Conservation (phyloP, 2,797 vertebrate species). For the Serranus cabrilla region DNA sequence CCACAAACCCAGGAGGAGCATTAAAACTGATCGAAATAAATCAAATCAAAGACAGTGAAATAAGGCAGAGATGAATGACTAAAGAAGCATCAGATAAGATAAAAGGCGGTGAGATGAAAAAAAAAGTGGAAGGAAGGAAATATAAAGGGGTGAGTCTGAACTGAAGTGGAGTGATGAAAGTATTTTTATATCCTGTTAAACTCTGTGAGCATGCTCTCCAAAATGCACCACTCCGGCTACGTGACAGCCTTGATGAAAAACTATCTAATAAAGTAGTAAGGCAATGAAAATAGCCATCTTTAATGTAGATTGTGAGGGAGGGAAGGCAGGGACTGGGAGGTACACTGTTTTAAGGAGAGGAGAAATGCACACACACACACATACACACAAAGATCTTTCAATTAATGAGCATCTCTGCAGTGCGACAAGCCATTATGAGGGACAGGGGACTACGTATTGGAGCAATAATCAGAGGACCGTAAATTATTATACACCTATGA, state of each 20-base stretch:
- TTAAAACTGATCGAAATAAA: background rate
- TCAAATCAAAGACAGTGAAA: background rate
- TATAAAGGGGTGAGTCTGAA: background rate
- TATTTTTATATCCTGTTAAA: background rate
- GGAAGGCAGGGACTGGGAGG: background rate
- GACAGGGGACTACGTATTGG: background rate
- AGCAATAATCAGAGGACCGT: slow-evolving; percentile 11
- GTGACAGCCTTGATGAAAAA: background rate
- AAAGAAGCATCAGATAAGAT: background rate
- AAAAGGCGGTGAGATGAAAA: background rate
- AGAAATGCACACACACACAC: background rate
- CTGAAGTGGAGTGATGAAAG: background rate
- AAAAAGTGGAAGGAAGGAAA: background rate
- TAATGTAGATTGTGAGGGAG: background rate
- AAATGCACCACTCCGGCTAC: background rate
- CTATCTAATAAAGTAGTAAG: background rate
- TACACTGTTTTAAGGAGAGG: background rate
- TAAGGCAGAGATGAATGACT: background rate
- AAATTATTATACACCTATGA: background rate
- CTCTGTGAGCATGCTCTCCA: too few relatives aligned
- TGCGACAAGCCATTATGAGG: slow-evolving; percentile 31
- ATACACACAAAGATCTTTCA: slow-evolving; percentile 4
- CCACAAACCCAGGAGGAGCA: background rate
- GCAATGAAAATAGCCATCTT: background rate
- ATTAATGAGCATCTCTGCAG: slow-evolving; percentile 38